Base-by-base conservation (phyloP, 2,888 invertebrate species). In the Apotomis capreana region DNA sequence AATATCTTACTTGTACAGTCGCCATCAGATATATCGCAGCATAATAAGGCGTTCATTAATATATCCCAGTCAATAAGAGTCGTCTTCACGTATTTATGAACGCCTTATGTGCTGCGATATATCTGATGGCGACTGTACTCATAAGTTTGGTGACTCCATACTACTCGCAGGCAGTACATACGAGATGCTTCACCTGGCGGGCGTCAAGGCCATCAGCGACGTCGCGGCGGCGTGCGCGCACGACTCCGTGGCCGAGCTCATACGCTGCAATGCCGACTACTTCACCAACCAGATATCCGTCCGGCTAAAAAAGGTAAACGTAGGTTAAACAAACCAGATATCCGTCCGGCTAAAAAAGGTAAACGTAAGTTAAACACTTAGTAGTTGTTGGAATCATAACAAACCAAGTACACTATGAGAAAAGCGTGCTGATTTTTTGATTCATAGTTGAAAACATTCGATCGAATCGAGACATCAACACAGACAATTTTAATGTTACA, bases 221-320 rank as follows among this genome's bases (percentile, higher is more conserved):
- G 92, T 96, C 40, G 94, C 95, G 8, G 71, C 79, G 51, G 95
- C 96, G 0, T 93, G 95, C 77, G 94, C 93, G 0, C 94, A 94
- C 82, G 75, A 79, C 0, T 85, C 88, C 69, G 94, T 95, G 4
- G 91, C 94, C 0, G 94, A 94, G n/a, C 93, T 97, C 36, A 94
- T 97, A 73, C 94, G 94, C 65, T 82, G 86, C 52, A 96, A 97
- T 83, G 94, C 95, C 0, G 97, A 97, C 85, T 97, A 96, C 83
- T 94, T 97, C 81, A 95, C 96, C 0, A 95, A 95, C 80, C 95
- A 96, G 78, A 93, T 97, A 70, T 95, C 95, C 44, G 85, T 94
- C 0, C 93, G 95, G 79, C 89, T 97, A 1, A 95, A 95, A 72
- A 94, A 94, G 87, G 94, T 94, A 81, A 74, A 9, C 26, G 26